Conservation (phyloP, 2,797 vertebrate species). For the Anguilla anguilla region DNA sequence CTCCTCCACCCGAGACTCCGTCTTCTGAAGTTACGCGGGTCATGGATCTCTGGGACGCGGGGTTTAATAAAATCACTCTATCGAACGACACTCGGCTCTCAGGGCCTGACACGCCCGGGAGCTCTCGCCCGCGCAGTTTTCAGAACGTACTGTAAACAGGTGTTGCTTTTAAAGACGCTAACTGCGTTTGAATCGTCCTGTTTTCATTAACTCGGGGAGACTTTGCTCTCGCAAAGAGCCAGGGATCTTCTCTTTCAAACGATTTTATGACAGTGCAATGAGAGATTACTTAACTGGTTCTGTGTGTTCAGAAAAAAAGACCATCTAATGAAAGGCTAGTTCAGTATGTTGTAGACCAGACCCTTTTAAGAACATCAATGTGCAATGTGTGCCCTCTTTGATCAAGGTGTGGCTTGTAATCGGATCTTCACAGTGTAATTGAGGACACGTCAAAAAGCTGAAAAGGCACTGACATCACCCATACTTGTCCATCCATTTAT, state of each 20-base stretch:
- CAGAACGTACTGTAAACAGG: not conserved
- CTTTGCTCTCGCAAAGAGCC: too few species aligned
- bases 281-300: not conserved
- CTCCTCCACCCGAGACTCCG: not conserved
- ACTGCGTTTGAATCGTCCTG: not conserved
- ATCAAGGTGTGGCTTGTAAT: not conserved
- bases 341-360: not conserved
- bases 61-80: constrained; percentile 12
- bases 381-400: not conserved
- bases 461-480: not conserved
- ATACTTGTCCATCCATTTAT: not conserved
- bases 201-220: too few species aligned
- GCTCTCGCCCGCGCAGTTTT: not conserved
- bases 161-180: not conserved
- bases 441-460: not conserved
- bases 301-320: not conserved
- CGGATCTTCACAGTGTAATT: not conserved
- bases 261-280: not conserved
- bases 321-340: not conserved
- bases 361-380: not conserved
- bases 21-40: not conserved
- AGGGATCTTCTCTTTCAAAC: too few species aligned
- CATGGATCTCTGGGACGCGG: not conserved
- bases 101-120: not conserved
- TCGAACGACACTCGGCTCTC: not conserved